Evolutionary conservation across 2,113 vertebrate genomes (phyloP), one percentile per base, ranked within the genome.

Genomic region (Malurus melanocephalus): DNA sequence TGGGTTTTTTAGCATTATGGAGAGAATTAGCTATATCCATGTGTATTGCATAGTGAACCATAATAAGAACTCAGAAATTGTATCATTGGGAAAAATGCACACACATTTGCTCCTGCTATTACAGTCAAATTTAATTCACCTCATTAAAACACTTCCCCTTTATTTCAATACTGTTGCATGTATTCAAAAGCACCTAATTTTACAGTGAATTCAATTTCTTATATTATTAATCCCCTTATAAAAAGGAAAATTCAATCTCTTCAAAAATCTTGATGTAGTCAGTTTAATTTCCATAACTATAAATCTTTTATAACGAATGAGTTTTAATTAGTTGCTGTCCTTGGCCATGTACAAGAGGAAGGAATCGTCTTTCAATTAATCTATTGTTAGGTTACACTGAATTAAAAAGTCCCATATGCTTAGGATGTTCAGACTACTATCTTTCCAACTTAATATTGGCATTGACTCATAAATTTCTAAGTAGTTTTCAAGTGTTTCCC

Each of bases 241-340:
- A 88, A 94, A 93, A 73, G 28, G 28, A 67, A 93, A 93, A 89
- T 56, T 78, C 19, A 91, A 78, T 91, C 72, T 95, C 62, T 94
- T 93, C 4, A 93, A 85, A 93, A 89, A 87, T 87, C 92, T 95
- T 79, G 69, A 92, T 91, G 66, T 24, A 94, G 61, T 76, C 68
- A 67, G 57, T 87, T 94, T 94, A 85, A 93, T 96, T 94, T 94
- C 72, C 76, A 92, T 90, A 89, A 90, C 88, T 90, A 80, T 94
- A 90, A 94, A 92, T 90, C 52, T 94, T 96, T 95, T 71, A 77
- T 91, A 84, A 76, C 52, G 94, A 89, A 86, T 48, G 51, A 89
- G 45, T 88, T 92, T 95, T 95, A 89, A 94, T 92, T 95, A 94
- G 78, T 92, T 92, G 85, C 87, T 94, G 87, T 89, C 80, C 80